Evolutionary conservation across 2,888 invertebrate genomes (phyloP).

Genomic region (Cheilosia pagana): DNA sequence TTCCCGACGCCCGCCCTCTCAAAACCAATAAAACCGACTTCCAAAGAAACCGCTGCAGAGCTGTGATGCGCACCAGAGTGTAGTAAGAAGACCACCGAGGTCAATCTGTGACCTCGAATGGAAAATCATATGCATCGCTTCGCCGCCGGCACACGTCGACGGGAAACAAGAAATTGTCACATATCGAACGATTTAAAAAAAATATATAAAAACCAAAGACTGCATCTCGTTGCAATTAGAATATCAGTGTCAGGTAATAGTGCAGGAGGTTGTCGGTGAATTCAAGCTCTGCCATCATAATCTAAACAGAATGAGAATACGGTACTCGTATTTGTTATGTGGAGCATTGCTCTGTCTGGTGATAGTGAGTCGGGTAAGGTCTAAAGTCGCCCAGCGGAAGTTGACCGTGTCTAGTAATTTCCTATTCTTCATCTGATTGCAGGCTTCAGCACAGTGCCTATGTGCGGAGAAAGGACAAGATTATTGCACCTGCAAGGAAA

Average conservation of each 20-base stretch:
- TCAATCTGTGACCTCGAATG: constrained; percentile 55
- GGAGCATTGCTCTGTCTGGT: constrained; percentile 54
- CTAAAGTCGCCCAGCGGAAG: neutral
- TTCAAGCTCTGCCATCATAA: constrained; percentile 18
- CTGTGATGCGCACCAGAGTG: constrained; percentile 16
- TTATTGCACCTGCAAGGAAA: constrained; percentile 76
- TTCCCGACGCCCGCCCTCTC: constrained; percentile 51
- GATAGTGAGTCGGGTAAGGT: constrained; percentile 44
- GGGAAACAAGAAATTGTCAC: constrained; percentile 63
- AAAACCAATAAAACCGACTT: constrained; percentile 7
- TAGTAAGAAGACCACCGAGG: constrained; percentile 47
- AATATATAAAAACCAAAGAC: constrained; percentile 60
- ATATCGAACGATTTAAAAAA: constrained; percentile 60
- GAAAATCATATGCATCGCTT: constrained; percentile 44
- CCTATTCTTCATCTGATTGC: neutral
- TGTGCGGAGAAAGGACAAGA: constrained; percentile 80
- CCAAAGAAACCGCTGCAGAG: constrained; percentile 19
- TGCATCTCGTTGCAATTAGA: constrained; percentile 40
- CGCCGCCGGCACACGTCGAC: constrained; percentile 23
- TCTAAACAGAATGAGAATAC: constrained; percentile 32
- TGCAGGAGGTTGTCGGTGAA: constrained; percentile 25
- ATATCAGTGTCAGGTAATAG: constrained; percentile 41
- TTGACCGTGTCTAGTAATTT: neutral
- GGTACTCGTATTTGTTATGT: constrained; percentile 24
- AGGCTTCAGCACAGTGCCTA: constrained; percentile 80